Percentiles rank a stretch among this genome's conserved stretches.
Conservation (phyloP, 2,888 invertebrate species). For the Drosophila meridionalis region DNA sequence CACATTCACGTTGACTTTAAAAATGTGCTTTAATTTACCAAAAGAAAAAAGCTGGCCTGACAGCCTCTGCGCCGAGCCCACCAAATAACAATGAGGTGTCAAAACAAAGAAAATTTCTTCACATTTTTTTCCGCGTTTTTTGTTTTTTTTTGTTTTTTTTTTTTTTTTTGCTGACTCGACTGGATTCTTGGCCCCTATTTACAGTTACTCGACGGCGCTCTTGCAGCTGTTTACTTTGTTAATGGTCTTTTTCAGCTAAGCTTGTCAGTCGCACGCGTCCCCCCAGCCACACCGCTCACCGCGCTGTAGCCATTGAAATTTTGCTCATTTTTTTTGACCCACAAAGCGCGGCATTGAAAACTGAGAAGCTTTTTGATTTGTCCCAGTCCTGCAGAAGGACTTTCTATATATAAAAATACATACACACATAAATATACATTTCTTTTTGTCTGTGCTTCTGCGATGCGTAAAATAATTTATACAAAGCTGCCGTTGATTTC, state of each 20-base stretch:
- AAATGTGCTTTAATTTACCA: slow-evolving; percentile 43
- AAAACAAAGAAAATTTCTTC: slow-evolving; percentile 73
- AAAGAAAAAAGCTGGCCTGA: slow-evolving; percentile 19
- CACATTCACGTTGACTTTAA: slow-evolving; percentile 20
- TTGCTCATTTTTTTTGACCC: slow-evolving; percentile 75
- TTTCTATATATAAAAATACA: slow-evolving; percentile 21
- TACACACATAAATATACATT: slow-evolving; percentile 25
- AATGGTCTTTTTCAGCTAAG: slow-evolving; percentile 81
- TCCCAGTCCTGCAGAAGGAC: slow-evolving; percentile 27
- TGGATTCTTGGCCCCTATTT: slow-evolving; percentile 48
- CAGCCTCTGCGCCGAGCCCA: slow-evolving; percentile 19
- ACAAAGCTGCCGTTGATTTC: slow-evolving; percentile 69
- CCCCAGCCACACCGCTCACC: neutral
- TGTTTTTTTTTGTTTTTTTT: slow-evolving; percentile 22
- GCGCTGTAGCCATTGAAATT: slow-evolving; percentile 51
- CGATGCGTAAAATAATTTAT: slow-evolving; percentile 74
- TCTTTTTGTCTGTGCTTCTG: slow-evolving; percentile 42
- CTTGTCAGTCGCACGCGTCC: slow-evolving; percentile 65
- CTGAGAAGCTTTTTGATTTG: slow-evolving; percentile 67
- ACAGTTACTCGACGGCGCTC: slow-evolving; percentile 51
- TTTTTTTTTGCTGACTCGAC: slow-evolving; percentile 63
- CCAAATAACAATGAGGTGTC: slow-evolving; percentile 68
- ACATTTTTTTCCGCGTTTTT: slow-evolving; percentile 17
- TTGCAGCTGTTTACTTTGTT: slow-evolving; percentile 81
- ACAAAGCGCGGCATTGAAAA: slow-evolving; percentile 66